Conservation (phyloP, 2,888 invertebrate species). For the Clitarchus hookeri region DNA sequence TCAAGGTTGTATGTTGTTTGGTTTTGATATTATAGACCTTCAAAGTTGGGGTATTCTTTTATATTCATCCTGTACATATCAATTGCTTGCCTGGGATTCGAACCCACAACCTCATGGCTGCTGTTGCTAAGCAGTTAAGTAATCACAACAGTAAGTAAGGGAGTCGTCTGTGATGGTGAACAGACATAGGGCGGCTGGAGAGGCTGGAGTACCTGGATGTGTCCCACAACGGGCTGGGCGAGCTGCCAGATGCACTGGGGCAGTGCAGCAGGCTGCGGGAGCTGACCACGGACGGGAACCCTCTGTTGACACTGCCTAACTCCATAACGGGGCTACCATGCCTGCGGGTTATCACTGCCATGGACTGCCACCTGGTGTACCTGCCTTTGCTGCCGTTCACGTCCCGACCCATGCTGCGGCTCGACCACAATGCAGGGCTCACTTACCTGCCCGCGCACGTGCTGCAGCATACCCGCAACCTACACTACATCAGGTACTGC, state of each 20-base stretch:
- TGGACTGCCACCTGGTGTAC: neutral
- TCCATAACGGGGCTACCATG: neutral
- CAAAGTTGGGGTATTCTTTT: too few relatives aligned
- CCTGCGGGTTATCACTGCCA: neutral
- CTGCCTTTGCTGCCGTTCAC: conserved; percentile 9
- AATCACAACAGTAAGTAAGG: too few relatives aligned
- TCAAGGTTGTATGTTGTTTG: too few relatives aligned
- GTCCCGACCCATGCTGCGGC: neutral
- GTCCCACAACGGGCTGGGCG: neutral
- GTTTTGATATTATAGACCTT: too few relatives aligned
- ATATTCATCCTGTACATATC: too few relatives aligned
- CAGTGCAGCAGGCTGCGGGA: neutral
- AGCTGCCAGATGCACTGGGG: neutral
- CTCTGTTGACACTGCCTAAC: neutral
- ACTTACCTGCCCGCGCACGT: neutral
- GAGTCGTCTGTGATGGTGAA: neutral
- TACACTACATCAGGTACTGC: neutral
- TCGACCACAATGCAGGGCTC: neutral
- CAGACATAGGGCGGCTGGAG: neutral
- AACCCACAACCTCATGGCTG: too few relatives aligned
- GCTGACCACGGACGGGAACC: neutral
- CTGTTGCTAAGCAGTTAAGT: too few relatives aligned
- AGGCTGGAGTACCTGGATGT: conserved; percentile 15
- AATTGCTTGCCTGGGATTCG: too few relatives aligned
- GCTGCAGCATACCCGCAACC: neutral